phyloP scores from a whole-genome alignment of 2,888 invertebrate species.

The Microchrysa polita region DNA sequence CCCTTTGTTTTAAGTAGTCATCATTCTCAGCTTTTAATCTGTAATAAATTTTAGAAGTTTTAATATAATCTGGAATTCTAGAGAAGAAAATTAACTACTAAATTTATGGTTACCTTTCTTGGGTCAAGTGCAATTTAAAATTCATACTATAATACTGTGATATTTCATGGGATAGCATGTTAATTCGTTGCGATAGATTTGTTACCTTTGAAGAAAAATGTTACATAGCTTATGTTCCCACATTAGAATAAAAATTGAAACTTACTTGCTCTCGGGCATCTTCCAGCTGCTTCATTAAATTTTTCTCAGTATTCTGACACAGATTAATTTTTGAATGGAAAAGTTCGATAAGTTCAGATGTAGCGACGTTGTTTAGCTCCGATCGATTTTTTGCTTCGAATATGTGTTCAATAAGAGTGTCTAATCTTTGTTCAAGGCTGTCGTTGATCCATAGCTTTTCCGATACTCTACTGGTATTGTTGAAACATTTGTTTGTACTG shows the following conservation, averaged over 20 bases:
- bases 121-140: constrained; percentile 61
- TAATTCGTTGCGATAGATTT: constrained; percentile 58
- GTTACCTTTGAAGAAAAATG: constrained; percentile 54
- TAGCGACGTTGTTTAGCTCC: constrained; percentile 58
- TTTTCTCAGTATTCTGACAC: constrained; percentile 55
- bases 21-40: constrained; percentile 60
- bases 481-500: neutral
- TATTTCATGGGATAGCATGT: constrained; percentile 60
- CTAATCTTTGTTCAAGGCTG: constrained; percentile 56
- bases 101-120: constrained; percentile 56
- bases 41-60: constrained; percentile 8
- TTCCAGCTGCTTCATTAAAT: constrained; percentile 58
- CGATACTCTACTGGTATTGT: neutral
- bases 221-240: neutral
- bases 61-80: too few relatives aligned
- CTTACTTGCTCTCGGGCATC: constrained; percentile 58
- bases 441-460: constrained; percentile 32
- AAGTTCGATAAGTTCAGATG: constrained; percentile 61
- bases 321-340: constrained; percentile 62
- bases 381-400: constrained; percentile 39
- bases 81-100: too few relatives aligned
- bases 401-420: constrained; percentile 54
- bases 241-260: neutral
- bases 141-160: constrained; percentile 60
- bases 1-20: constrained; percentile 59